Percentiles rank a stretch among this genome's conserved stretches.
These are phyloP conservation scores for Trichacis sp. DNA, from an alignment of 2,888 invertebrate species.

Conservation along the genomic window DNA sequence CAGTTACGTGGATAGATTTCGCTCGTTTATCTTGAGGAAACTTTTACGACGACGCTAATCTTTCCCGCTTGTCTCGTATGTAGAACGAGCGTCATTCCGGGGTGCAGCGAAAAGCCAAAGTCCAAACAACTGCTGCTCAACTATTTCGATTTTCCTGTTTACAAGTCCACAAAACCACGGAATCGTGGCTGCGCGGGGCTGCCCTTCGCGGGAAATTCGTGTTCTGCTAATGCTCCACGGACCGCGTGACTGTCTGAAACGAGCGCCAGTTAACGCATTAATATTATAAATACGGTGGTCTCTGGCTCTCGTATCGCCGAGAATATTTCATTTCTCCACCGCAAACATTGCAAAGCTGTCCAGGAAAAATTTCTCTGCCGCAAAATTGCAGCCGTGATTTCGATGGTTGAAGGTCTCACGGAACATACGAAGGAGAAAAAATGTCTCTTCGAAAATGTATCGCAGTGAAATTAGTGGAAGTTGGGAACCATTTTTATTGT, in stretches of 20 bases:
- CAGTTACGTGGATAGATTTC: constrained; percentile 41
- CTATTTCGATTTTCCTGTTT: constrained; percentile 51
- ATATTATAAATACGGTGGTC: constrained; percentile 46
- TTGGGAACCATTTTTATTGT: too few relatives aligned
- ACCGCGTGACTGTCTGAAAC: constrained; percentile 12
- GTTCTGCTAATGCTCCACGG: constrained; percentile 40
- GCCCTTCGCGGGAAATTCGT: constrained; percentile 19
- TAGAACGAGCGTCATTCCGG: constrained; percentile 44
- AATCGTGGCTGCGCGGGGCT: constrained; percentile 23
- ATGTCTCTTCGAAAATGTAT: too few relatives aligned
- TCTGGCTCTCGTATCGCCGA: constrained; percentile 7
- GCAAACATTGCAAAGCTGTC: background rate
- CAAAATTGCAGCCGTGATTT: background rate
- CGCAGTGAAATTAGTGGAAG: too few relatives aligned
- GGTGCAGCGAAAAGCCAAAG: constrained; percentile 17
- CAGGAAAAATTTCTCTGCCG: background rate
- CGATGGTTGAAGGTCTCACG: too few relatives aligned
- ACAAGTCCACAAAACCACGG: constrained; percentile 46
- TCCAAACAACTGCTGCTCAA: constrained; percentile 38
- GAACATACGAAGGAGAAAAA: too few relatives aligned
- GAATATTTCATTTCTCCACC: constrained; percentile 17
- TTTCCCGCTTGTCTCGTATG: constrained; percentile 35
- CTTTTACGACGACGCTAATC: constrained; percentile 46
- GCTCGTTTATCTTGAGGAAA: constrained; percentile 44
- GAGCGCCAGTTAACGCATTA: constrained; percentile 42